Conservation (phyloP, 2,797 vertebrate species). For the Brachyrhaphis roseni region DNA sequence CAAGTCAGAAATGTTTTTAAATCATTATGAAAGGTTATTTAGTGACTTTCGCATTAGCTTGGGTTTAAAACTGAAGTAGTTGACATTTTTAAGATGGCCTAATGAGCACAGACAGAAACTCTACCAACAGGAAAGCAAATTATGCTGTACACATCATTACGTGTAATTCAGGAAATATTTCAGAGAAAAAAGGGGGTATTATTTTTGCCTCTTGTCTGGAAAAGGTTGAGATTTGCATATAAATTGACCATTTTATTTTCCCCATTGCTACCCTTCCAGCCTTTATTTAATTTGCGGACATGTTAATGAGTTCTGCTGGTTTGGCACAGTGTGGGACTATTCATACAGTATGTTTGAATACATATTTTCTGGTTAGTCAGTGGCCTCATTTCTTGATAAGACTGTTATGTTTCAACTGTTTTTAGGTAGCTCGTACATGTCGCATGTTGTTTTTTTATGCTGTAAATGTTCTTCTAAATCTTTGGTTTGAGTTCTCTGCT, state of each 20-base stretch:
- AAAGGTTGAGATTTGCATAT: constrained; percentile 80
- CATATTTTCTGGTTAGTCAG: constrained; percentile 39
- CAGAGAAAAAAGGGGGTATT: constrained; percentile 43
- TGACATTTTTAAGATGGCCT: constrained; percentile 51
- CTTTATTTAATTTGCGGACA: constrained; percentile 69
- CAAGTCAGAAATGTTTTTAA: constrained; percentile 35
- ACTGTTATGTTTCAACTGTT: constrained; percentile 15
- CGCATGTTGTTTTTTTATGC: constrained; percentile 4
- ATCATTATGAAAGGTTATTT: constrained; percentile 58
- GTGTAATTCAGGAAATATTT: constrained; percentile 59
- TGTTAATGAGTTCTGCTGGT: constrained; percentile 65
- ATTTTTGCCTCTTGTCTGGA: constrained; percentile 62
- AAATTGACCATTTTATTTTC: constrained; percentile 73
- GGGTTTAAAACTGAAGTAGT: constrained; percentile 41
- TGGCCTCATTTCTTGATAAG: constrained; percentile 35
- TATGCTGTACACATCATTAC: constrained; percentile 56
- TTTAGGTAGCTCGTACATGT: constrained; percentile 5
- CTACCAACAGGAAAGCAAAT: constrained; percentile 38
- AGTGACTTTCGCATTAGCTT: constrained; percentile 33
- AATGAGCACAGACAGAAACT: constrained; percentile 37
- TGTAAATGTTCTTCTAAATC: not conserved
- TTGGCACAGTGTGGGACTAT: constrained; percentile 41
- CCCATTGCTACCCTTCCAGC: constrained; percentile 46
- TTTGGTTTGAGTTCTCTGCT: not conserved
- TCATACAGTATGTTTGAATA: constrained; percentile 45